Conservation (phyloP, 92 coral and sea anemone genomes). For the Epizoanthus fatuus region DNA sequence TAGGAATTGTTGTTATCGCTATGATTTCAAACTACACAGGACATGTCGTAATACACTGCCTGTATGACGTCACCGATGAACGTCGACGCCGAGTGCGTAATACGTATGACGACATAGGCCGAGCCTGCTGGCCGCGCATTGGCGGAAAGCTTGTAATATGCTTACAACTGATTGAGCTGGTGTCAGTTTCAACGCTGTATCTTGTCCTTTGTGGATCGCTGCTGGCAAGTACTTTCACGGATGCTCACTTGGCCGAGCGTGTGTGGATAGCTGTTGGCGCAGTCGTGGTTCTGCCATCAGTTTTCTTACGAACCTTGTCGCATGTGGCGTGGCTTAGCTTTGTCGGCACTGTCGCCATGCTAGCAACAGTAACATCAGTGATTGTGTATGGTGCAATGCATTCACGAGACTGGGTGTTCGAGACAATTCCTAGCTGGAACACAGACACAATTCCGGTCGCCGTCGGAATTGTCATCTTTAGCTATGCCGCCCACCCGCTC, state of each 20-base stretch:
- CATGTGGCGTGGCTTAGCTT: slow-evolving; percentile 80
- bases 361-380: slow-evolving; percentile 66
- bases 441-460: slow-evolving; percentile 69
- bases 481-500: slow-evolving; percentile 77
- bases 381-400: slow-evolving; percentile 61
- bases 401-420: slow-evolving; percentile 56
- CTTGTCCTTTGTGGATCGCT: slow-evolving; percentile 75
- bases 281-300: slow-evolving; percentile 66
- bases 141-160: slow-evolving; percentile 67
- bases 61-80: slow-evolving; percentile 47
- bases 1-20: slow-evolving; percentile 59
- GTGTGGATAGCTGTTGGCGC: slow-evolving; percentile 69
- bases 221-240: slow-evolving; percentile 58
- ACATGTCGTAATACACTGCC: slow-evolving; percentile 63
- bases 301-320: slow-evolving; percentile 62
- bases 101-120: slow-evolving; percentile 68
- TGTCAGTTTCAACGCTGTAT: slow-evolving; percentile 58
- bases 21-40: slow-evolving; percentile 73
- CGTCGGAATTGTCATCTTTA: slow-evolving; percentile 70
- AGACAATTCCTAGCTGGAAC: slow-evolving; percentile 52
- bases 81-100: slow-evolving; percentile 51
- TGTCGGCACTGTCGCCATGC: slow-evolving; percentile 56
- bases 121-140: slow-evolving; percentile 62
- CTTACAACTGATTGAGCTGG: slow-evolving; percentile 56
- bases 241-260: slow-evolving; percentile 36